Base-by-base conservation (phyloP, 37 sponge, comb jelly and placozoan genomes). In the Eunapius fragilis region DNA sequence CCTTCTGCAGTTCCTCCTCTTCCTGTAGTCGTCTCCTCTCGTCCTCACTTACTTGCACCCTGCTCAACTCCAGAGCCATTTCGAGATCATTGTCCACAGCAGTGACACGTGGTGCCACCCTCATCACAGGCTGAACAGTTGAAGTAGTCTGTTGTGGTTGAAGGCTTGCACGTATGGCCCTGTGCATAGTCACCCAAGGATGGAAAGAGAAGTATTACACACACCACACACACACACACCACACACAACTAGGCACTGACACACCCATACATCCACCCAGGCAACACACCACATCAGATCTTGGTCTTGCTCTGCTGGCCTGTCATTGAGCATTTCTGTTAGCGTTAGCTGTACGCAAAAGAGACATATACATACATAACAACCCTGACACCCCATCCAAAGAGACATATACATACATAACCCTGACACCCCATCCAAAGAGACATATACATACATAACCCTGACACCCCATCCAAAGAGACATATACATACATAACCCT, bases 1-100 rank as follows among this genome's bases (percentile, higher is more conserved):
- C 87, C 72, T 36, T 84, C 58, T 94, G 85, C 11, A 94, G 81
- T 67, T 94, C 92, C 31, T 91, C 89, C 10, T 94, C 95, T 50
- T 94, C 95, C 69, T 87, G 72, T 28, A 47, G 33, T 13, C 41
- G 37, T n/a, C 74, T 67, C 32, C 25, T 75, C 86, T 74, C 69
- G 75, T 75, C 79, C 70, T 81, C 78, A 31, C 22, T 9, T 17
- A 32, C 27, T 69, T 84, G 78, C 30, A 2, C 36, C 67, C 72
- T 37, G 67, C 87, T 86, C 81, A 94, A 72, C 7, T 91, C 88
- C 31, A 94, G 48, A 10, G 92, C 92, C 67, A 94, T 3, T 37
- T 84, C 74, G 28, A 91, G 30, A 79, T 94, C 94, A 31, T 47
- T 49, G 13, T 94, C 92, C 19, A 82, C 68, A 28, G 87, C 34